Percentiles rank a stretch among this genome's conserved stretches.
Evolutionary conservation across 2,888 invertebrate genomes (phyloP).

Genomic region (Lysandra bellargus): DNA sequence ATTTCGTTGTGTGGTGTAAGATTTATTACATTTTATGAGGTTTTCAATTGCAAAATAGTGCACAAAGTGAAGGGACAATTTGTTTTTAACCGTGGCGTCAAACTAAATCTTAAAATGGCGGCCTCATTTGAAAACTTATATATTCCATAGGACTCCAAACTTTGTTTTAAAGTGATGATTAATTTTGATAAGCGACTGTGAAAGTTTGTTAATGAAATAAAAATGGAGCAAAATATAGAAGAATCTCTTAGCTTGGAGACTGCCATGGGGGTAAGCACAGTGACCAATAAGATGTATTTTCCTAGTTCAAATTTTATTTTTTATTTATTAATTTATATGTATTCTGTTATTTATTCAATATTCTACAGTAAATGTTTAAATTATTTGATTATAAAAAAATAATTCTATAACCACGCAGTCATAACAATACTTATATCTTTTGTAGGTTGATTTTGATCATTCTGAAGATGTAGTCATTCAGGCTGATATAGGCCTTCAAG

Average conservation of each 20-base stretch:
- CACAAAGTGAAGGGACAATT: constrained; percentile 49
- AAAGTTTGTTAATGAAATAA: constrained; percentile 29
- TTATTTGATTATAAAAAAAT: background rate
- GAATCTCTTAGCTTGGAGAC: constrained; percentile 67
- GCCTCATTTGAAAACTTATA: constrained; percentile 73
- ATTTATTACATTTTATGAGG: constrained; percentile 40
- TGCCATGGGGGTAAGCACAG: constrained; percentile 64
- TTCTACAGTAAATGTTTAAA: too few species aligned
- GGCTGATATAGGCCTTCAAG: constrained; percentile 58
- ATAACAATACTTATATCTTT: background rate
- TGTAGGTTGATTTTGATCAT: constrained; percentile 69
- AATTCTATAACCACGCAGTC: background rate
- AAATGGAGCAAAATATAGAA: constrained; percentile 72
- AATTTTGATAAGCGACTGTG: background rate
- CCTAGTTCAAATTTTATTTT: background rate
- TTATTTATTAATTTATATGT: background rate
- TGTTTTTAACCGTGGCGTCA: constrained; percentile 79
- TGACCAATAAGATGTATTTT: background rate
- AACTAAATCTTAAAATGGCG: constrained; percentile 72
- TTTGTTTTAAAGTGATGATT: constrained; percentile 2
- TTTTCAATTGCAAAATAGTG: constrained; percentile 9
- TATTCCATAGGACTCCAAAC: constrained; percentile 41
- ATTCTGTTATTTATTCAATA: background rate
- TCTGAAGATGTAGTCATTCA: constrained; percentile 59
- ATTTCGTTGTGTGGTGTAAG: background rate